Conservation (phyloP, 2,113 vertebrate genomes). For the Empidonax traillii region DNA sequence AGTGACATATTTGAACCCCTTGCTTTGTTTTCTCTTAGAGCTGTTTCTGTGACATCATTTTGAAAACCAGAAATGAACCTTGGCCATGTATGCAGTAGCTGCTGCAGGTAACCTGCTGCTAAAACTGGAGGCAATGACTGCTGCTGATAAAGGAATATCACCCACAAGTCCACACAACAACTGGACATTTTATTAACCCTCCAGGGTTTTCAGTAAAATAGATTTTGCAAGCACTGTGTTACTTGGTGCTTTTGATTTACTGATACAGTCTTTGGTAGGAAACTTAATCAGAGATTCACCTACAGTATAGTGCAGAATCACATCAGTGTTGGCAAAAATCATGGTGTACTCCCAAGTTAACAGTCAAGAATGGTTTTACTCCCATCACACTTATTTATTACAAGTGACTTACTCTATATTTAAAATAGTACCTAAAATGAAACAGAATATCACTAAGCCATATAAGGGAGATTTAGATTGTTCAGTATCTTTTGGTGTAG, state of each 20-base stretch:
- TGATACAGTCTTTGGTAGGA: background rate
- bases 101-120: constrained; percentile 24
- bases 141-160: constrained; percentile 36
- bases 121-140: background rate
- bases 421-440: background rate
- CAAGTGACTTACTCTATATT: background rate
- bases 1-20: background rate
- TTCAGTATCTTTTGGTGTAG: background rate
- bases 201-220: background rate
- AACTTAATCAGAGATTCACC: background rate
- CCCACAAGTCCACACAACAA: constrained; percentile 26
- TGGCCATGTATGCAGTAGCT: background rate
- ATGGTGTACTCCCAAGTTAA: background rate
- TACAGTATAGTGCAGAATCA: background rate
- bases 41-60: constrained; percentile 23
- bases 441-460: background rate
- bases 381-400: background rate
- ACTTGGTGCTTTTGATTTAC: constrained; percentile 22
- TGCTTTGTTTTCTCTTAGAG: constrained; percentile 12
- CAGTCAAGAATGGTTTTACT: background rate
- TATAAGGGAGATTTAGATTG: background rate
- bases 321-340: background rate
- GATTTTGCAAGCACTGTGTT: constrained; percentile 8
- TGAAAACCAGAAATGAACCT: constrained; percentile 14
- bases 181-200: constrained; percentile 3